Conservation (phyloP, 2,888 invertebrate genomes). For the Drosophila kambysellisi region DNA sequence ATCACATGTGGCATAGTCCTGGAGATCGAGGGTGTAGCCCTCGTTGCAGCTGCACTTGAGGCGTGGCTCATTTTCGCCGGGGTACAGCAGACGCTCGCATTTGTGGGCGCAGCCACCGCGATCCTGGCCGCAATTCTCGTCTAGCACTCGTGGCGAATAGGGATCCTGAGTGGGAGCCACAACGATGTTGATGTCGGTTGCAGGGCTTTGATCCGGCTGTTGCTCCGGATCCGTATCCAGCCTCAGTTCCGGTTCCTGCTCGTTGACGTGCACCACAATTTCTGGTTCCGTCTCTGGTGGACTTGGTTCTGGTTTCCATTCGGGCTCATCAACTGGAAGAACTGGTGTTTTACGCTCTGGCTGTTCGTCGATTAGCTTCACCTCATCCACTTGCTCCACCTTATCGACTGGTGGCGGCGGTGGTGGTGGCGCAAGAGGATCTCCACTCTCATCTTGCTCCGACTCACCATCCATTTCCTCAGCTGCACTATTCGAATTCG, state of each 20-base stretch:
- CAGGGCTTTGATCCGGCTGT: background rate
- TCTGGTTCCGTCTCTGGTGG: slow-evolving; percentile 14
- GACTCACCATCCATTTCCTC: slow-evolving; percentile 45
- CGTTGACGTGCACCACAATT: slow-evolving; percentile 11
- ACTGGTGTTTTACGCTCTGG: background rate
- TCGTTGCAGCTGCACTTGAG: slow-evolving; percentile 82
- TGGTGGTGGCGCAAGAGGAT: slow-evolving; percentile 45
- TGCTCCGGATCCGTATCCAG: background rate
- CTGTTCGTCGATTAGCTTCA: background rate
- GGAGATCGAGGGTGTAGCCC: slow-evolving; percentile 85
- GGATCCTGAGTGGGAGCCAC: slow-evolving; percentile 75
- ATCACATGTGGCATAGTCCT: slow-evolving; percentile 83
- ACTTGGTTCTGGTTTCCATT: background rate
- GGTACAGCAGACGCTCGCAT: slow-evolving; percentile 84
- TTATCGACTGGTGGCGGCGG: slow-evolving; percentile 63
- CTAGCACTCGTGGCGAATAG: slow-evolving; percentile 77
- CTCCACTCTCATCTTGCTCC: slow-evolving; percentile 15
- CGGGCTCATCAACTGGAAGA: background rate
- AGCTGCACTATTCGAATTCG: slow-evolving; percentile 42
- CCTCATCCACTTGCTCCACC: background rate
- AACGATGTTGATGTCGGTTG: slow-evolving; percentile 67
- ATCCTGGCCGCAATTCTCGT: slow-evolving; percentile 84
- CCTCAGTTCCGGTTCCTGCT: background rate
- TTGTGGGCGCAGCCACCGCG: slow-evolving; percentile 86
- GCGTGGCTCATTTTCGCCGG: slow-evolving; percentile 83